These are phyloP conservation scores for Cheilosia impressa DNA, from an alignment of 2,888 invertebrate species.

Conservation along the genomic window DNA sequence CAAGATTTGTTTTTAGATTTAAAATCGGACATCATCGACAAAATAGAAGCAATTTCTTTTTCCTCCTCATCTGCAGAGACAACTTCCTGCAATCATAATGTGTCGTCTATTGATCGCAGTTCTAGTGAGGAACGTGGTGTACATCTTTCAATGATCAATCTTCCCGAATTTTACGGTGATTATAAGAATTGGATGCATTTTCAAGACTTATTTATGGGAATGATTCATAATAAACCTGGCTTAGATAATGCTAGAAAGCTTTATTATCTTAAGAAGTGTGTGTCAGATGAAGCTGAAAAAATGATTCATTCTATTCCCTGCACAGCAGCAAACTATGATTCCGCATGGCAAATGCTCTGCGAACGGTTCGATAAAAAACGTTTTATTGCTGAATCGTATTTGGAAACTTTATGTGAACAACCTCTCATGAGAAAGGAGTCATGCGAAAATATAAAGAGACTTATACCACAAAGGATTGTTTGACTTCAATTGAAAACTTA, in stretches of 20 bases:
- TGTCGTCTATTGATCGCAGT: background rate
- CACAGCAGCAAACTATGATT: background rate
- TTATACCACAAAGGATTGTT: slow-evolving; percentile 18
- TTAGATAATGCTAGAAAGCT: background rate
- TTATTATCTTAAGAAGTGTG: slow-evolving; percentile 1
- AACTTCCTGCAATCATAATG: background rate
- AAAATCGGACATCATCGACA: background rate
- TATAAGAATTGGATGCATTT: background rate
- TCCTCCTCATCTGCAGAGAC: background rate
- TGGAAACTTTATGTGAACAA: slow-evolving; percentile 17
- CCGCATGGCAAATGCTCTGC: slow-evolving; percentile 15
- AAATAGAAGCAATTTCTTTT: slow-evolving; percentile 2
- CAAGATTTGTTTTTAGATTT: too few species aligned
- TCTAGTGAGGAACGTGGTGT: background rate
- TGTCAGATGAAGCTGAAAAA: background rate
- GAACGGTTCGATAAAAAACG: slow-evolving; percentile 7
- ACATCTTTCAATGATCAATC: background rate
- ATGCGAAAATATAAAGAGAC: background rate
- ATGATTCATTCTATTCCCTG: slow-evolving; percentile 8
- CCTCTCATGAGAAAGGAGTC: slow-evolving; percentile 10
- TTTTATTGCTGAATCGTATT: slow-evolving; percentile 18
- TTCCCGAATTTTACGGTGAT: background rate
- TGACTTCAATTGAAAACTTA: slow-evolving; percentile 15
- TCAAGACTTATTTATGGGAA: background rate
- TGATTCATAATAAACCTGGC: slow-evolving; percentile 2